These are phyloP conservation scores for Drepanosiphum platanoidis DNA, from an alignment of 2,888 invertebrate species.

Conservation along the genomic window DNA sequence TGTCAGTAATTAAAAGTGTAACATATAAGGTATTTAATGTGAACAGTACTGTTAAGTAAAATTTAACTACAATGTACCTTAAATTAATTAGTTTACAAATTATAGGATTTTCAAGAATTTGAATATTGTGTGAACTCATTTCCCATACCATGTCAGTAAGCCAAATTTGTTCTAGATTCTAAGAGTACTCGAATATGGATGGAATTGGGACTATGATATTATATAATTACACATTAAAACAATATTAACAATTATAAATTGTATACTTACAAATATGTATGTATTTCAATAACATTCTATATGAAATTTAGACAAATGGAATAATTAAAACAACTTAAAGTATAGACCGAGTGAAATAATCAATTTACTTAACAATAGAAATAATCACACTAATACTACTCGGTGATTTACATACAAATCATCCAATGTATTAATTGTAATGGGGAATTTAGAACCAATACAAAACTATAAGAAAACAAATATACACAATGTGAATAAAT, in stretches of 20 bases:
- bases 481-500: slow-evolving; percentile 27
- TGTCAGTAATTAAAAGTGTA: background rate
- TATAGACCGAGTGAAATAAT: slow-evolving; percentile 6
- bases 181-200: background rate
- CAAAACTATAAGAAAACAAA: slow-evolving; percentile 23
- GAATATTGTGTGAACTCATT: background rate
- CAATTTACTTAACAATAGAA: background rate
- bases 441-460: slow-evolving; percentile 13
- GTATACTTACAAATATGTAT: background rate
- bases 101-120: background rate
- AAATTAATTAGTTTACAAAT: slow-evolving; percentile 22
- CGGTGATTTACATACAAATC: slow-evolving; percentile 15
- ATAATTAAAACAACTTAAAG: slow-evolving; percentile 11
- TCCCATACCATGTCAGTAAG: background rate
- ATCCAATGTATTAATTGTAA: slow-evolving; percentile 1
- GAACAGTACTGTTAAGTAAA: slow-evolving; percentile 8
- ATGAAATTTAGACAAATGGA: background rate
- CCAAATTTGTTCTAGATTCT: slow-evolving; percentile 9
- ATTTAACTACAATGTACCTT: background rate
- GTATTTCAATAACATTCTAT: background rate
- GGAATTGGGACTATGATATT: background rate
- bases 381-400: slow-evolving; percentile 15
- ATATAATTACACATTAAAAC: slow-evolving; percentile 26
- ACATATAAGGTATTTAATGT: background rate
- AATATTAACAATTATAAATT: slow-evolving; percentile 16